phyloP scores from a whole-genome alignment of 2,113 vertebrate genomes.

The Ciconia maguari region DNA sequence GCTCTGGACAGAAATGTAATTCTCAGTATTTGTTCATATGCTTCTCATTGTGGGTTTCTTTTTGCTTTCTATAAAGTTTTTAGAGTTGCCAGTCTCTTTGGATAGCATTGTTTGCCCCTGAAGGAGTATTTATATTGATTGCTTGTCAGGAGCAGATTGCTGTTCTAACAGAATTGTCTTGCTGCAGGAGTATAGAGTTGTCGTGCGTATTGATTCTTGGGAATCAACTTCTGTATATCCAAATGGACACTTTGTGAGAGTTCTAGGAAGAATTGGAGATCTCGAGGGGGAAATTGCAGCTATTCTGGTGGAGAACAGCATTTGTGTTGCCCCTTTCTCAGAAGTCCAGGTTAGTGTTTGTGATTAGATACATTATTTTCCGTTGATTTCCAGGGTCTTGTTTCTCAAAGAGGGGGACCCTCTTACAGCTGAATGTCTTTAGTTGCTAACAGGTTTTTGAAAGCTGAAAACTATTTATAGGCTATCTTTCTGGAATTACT shows the following conservation, averaged over 20 bases:
- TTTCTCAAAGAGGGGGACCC: neutral
- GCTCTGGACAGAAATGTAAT: neutral
- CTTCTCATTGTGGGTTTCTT: neutral
- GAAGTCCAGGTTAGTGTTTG: constrained; percentile 87
- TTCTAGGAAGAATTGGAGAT: constrained; percentile 88
- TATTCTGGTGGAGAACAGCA: constrained; percentile 91
- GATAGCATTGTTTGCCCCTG: neutral
- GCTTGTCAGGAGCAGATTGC: neutral
- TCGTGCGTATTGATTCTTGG: constrained; percentile 95
- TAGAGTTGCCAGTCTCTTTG: neutral
- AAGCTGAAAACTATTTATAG: neutral
- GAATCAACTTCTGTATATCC: constrained; percentile 90
- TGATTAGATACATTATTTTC: neutral
- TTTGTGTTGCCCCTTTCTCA: constrained; percentile 87
- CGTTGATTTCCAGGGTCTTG: neutral
- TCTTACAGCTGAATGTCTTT: neutral
- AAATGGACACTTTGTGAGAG: constrained; percentile 91
- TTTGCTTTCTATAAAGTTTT: neutral
- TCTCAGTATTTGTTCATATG: neutral
- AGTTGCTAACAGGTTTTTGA: neutral
- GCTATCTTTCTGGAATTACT: neutral
- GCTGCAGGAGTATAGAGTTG: constrained; percentile 86
- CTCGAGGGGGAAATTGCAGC: constrained; percentile 92
- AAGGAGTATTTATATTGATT: neutral
- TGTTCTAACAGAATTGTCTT: neutral